These are phyloP conservation scores for Muscidifurax raptorellus DNA, from an alignment of 1,140 invertebrate species.

Conservation along the genomic window DNA sequence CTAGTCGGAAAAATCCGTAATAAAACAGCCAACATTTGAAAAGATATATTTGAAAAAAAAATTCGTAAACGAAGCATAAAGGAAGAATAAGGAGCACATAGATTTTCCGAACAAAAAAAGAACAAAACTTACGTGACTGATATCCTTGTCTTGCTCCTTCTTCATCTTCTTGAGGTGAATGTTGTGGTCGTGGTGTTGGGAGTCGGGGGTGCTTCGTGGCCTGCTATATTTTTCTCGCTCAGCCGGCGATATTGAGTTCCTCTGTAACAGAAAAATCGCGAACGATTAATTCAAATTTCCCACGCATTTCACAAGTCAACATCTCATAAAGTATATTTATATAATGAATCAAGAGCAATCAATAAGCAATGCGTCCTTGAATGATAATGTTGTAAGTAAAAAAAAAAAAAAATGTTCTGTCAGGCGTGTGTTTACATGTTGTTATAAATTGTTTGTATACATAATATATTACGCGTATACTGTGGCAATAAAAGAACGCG, in stretches of 20 bases:
- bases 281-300: not conserved
- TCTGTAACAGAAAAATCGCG: conserved; percentile 78
- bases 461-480: no score
- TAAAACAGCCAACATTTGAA: no score
- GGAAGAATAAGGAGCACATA: not conserved
- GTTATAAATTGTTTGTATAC: not conserved
- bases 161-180: conserved; percentile 82
- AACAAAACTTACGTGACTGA: conserved; percentile 85
- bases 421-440: not conserved
- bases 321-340: not conserved
- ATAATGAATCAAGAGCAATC: not conserved
- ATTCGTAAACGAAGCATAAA: not conserved
- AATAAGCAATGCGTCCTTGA: not conserved
- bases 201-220: conserved; percentile 82
- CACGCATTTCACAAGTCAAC: not conserved
- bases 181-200: conserved; percentile 79
- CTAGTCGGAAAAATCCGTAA: no score
- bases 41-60: not conserved
- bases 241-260: conserved; percentile 92
- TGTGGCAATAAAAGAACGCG: not conserved
- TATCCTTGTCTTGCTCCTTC: conserved; percentile 90
- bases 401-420: not conserved
- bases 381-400: not conserved
- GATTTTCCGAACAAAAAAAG: not conserved
- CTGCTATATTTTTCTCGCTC: conserved; percentile 92